A percentile compares a stretch with the other conserved stretches of the same genome.
phyloP scores from a whole-genome alignment of 2,113 vertebrate genomes.

The Corythornis madagascariensis region DNA sequence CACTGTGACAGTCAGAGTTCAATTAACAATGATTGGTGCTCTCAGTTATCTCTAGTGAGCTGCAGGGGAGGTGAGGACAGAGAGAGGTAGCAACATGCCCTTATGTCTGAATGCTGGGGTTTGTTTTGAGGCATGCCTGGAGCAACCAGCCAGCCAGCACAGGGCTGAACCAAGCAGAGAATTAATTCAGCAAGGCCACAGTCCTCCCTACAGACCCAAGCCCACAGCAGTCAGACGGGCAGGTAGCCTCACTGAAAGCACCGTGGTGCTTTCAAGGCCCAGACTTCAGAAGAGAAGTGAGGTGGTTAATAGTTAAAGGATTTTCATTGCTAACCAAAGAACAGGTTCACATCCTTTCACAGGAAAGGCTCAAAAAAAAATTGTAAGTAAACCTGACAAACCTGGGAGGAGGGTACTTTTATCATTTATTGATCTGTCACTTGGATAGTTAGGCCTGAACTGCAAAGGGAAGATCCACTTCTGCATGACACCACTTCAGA shows the following conservation, averaged over 20 bases:
- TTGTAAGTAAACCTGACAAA: background rate
- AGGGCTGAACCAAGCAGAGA: background rate
- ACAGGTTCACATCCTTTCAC: background rate
- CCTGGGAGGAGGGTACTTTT: background rate
- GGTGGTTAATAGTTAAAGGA: background rate
- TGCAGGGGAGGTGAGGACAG: background rate
- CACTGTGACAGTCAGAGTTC: background rate
- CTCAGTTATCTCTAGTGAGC: background rate
- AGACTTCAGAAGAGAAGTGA: background rate
- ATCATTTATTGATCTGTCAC: background rate
- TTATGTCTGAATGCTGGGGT: background rate
- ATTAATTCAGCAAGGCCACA: background rate
- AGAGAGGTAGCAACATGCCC: background rate
- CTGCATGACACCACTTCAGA: background rate
- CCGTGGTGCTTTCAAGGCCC: background rate
- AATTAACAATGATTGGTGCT: background rate
- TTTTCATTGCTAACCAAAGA: conserved; percentile 42
- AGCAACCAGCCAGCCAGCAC: background rate
- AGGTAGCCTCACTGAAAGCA: background rate
- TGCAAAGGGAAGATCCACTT: background rate
- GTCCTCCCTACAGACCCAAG: background rate
- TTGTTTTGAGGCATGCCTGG: background rate
- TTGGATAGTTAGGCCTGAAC: background rate
- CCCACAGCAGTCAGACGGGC: fast-evolving
- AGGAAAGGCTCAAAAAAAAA: background rate